Evolutionary conservation across 2,888 invertebrate species (phyloP), one percentile per base, ranked within the genome.

Genomic region (Crioceris asparagi): DNA sequence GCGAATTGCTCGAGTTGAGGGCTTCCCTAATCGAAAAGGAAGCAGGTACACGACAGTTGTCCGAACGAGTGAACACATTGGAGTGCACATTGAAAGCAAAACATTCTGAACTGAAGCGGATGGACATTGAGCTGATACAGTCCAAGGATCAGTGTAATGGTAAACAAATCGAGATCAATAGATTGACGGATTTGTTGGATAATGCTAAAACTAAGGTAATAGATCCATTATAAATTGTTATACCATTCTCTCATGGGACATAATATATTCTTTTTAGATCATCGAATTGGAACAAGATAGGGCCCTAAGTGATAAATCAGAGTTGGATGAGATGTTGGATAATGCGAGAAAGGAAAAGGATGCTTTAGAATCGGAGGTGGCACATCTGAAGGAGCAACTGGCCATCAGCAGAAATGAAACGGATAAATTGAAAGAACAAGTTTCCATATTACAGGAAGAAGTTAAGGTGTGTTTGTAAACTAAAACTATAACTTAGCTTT

Each of bases 131-230:
- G 51, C 66, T 84, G 43, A 72, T 74, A 7, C 70, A 75, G 41
- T 77, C 82, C 35, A 76, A 78, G 47, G 87, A 90, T 55, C 74
- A 81, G 45, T 74, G 79, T 19, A 79, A 79, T 2, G 80, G 81
- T 40, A 70, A 81, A 16, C 79, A 79, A 54, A 84, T 87, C 47
- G 91, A 92, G 66, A 75, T 87, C 32, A 76, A 78, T 51, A 73
- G 85, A 31, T 68, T 87, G 45, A 76, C 77, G 12, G 83, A 83
- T 34, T 65, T 87, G 39, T 66, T 91, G 12, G 90, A 90, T 44
- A 84, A 83, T 60, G 88, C 90, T 5, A 77, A 84, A 53, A 79
- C 83, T 3, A 90, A 91, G 70, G 76, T 77, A 50, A 51, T 21
- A 21, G 6, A 7, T 7, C 21, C 21, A 21, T 7, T 7, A 21